phyloP scores from a whole-genome alignment of 1,140 invertebrate species.

The Drosophila miranda region DNA sequence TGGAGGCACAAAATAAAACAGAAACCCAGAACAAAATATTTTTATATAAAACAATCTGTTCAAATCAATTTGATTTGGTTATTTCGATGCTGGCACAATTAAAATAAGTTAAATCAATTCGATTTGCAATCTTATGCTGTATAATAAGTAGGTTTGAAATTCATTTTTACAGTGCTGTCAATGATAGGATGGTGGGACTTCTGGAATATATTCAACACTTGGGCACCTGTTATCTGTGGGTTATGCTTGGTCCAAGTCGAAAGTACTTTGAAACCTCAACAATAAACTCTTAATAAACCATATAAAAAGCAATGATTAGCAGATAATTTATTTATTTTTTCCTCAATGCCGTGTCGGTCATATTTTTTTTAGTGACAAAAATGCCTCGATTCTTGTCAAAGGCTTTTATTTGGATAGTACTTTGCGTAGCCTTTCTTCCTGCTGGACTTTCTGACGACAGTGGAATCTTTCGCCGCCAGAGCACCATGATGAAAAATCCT shows the following conservation, averaged over 20 bases:
- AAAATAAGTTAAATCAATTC: background rate
- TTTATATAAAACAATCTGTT: no score
- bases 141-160: background rate
- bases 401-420: background rate
- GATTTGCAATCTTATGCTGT: background rate
- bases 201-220: no score
- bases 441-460: background rate
- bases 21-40: no score
- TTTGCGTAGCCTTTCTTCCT: background rate
- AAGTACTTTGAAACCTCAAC: no score
- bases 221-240: no score
- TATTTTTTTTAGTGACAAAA: background rate
- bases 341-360: no score
- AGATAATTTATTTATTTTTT: background rate
- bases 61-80: no score
- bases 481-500: conserved; percentile 33
- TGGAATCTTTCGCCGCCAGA: conserved; percentile 3
- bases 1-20: no score
- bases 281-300: background rate
- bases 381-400: background rate
- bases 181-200: background rate
- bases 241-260: no score
- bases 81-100: no score
- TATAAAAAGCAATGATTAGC: background rate
- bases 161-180: background rate